Evolutionary conservation across 2,113 vertebrate species (phyloP).

Genomic region (Paradoxurus hermaphroditus): DNA sequence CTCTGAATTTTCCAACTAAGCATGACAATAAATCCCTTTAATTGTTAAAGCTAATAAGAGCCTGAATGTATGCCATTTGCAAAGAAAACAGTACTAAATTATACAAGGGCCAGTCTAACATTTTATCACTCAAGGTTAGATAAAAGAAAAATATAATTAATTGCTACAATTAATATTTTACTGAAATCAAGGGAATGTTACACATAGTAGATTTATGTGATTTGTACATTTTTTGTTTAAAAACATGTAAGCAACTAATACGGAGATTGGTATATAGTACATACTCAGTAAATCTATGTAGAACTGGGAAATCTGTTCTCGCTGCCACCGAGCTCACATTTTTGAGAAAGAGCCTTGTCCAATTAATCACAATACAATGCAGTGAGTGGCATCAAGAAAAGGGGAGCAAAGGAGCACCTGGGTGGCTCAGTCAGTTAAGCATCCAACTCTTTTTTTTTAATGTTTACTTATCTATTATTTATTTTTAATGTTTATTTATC

Average conservation of each 20-base stretch:
- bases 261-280: neutral
- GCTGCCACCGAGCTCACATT: neutral
- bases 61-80: neutral
- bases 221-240: neutral
- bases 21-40: neutral
- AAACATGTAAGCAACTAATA: neutral
- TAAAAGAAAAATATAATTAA: neutral
- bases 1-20: neutral
- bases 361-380: neutral
- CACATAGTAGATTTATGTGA: neutral
- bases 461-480: too few relatives aligned
- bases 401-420: neutral
- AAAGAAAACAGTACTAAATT: neutral
- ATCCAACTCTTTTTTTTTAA: too few relatives aligned
- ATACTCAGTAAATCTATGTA: neutral
- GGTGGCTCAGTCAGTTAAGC: too few relatives aligned
- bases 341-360: neutral
- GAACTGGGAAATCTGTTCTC: neutral
- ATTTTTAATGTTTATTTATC: too few relatives aligned
- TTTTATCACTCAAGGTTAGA: neutral
- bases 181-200: neutral
- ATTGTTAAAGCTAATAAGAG: neutral
- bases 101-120: neutral
- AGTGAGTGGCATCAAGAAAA: neutral
- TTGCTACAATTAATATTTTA: slow-evolving; percentile 7